Evolutionary conservation across 2,888 invertebrate species (phyloP).

Genomic region (Aquatica leii): DNA sequence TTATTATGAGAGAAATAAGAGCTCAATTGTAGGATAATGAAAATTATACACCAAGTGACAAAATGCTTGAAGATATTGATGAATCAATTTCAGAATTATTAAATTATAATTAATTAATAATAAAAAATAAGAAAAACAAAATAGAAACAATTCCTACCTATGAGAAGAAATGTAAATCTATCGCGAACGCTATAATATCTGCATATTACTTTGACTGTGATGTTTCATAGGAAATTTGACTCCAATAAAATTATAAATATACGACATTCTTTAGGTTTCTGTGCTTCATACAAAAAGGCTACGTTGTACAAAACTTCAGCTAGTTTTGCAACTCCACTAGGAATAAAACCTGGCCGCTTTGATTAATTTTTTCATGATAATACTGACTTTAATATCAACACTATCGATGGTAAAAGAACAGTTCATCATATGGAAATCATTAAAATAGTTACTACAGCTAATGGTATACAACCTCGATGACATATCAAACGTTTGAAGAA

Average conservation of each 20-base stretch:
- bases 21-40: too few relatives aligned
- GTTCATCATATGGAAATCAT: slow-evolving; percentile 20
- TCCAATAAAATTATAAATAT: not conserved
- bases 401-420: slow-evolving; percentile 23
- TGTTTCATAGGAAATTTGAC: not conserved
- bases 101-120: too few relatives aligned
- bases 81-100: too few relatives aligned
- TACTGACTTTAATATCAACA: slow-evolving; percentile 23
- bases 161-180: not conserved
- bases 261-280: not conserved
- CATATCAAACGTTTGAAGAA: slow-evolving; percentile 12
- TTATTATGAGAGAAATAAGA: too few relatives aligned
- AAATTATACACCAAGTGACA: too few relatives aligned
- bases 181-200: not conserved
- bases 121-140: too few relatives aligned
- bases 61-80: too few relatives aligned
- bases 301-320: not conserved
- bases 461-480: slow-evolving; percentile 2
- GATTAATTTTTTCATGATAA: slow-evolving; percentile 22
- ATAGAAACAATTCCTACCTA: not conserved
- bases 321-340: not conserved
- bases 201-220: not conserved
- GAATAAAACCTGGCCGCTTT: slow-evolving; percentile 13
- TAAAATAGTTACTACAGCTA: slow-evolving; percentile 7
- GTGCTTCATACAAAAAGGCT: slow-evolving; percentile 1